Conservation (phyloP, 2,797 vertebrate species). For the Tragelaphus oryx region DNA sequence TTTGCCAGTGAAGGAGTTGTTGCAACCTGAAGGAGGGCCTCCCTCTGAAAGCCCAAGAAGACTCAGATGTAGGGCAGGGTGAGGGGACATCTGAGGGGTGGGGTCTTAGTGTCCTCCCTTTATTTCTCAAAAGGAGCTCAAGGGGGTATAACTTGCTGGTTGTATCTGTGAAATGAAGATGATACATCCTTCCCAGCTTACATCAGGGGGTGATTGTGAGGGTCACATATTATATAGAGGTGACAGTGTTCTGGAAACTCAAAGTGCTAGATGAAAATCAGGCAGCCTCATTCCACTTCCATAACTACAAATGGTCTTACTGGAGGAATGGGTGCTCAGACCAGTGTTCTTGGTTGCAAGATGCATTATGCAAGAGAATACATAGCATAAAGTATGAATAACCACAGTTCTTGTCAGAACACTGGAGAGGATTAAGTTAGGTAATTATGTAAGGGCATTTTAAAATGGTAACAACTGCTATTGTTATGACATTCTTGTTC, state of each 20-base stretch:
- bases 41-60: background rate
- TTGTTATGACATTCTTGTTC: background rate
- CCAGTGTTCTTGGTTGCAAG: background rate
- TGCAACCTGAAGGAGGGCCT: conserved; percentile 31
- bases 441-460: background rate
- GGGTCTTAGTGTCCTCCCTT: background rate
- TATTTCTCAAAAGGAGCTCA: background rate
- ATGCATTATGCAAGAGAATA: background rate
- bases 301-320: background rate
- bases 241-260: background rate
- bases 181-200: background rate
- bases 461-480: background rate
- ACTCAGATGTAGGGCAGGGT: background rate
- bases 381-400: background rate
- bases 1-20: conserved; percentile 44
- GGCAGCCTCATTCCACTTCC: background rate
- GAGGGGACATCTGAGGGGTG: background rate
- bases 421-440: background rate
- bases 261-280: background rate
- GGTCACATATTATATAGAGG: background rate
- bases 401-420: background rate
- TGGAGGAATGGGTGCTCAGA: background rate
- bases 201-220: background rate
- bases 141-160: background rate
- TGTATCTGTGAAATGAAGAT: background rate